Conservation (phyloP, 2,888 invertebrate species). For the Nezara viridula region DNA sequence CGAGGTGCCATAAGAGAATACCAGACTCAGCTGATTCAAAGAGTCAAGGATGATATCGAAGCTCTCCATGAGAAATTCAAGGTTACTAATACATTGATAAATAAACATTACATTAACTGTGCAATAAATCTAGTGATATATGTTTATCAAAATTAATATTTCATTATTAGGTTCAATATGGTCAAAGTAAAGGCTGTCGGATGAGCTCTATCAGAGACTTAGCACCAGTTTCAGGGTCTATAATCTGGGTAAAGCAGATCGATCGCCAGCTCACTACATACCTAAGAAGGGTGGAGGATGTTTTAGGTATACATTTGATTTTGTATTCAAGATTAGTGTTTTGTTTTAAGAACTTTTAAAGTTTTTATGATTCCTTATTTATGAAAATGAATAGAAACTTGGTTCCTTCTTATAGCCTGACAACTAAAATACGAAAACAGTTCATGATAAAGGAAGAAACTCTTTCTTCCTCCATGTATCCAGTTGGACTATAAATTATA, state of each 20-base stretch:
- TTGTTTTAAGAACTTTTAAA: not conserved
- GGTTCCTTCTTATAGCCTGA: too few relatives aligned
- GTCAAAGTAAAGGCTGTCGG: conserved; percentile 92
- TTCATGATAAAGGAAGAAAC: too few relatives aligned
- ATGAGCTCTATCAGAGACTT: conserved; percentile 93
- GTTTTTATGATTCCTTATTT: not conserved
- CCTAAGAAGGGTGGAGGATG: conserved; percentile 97
- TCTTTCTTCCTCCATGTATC: too few relatives aligned
- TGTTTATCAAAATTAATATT: not conserved
- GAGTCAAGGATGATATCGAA: conserved; percentile 99
- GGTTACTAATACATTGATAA: conserved; percentile 70
- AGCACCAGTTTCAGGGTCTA: conserved; percentile 97
- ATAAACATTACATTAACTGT: not conserved
- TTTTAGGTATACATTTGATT: conserved; percentile 78
- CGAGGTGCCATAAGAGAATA: conserved; percentile 99
- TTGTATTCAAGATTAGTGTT: not conserved
- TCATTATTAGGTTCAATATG: conserved; percentile 82
- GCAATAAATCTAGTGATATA: not conserved
- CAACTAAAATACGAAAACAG: too few relatives aligned
- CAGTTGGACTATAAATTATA: too few relatives aligned
- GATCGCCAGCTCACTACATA: conserved; percentile 97
- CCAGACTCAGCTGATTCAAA: conserved; percentile 98
- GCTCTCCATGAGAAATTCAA: conserved; percentile 98
- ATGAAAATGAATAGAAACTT: too few relatives aligned
- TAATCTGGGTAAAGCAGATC: conserved; percentile 99